Conservation (phyloP, 2,888 invertebrate species). For the Helicoverpa assulta region DNA sequence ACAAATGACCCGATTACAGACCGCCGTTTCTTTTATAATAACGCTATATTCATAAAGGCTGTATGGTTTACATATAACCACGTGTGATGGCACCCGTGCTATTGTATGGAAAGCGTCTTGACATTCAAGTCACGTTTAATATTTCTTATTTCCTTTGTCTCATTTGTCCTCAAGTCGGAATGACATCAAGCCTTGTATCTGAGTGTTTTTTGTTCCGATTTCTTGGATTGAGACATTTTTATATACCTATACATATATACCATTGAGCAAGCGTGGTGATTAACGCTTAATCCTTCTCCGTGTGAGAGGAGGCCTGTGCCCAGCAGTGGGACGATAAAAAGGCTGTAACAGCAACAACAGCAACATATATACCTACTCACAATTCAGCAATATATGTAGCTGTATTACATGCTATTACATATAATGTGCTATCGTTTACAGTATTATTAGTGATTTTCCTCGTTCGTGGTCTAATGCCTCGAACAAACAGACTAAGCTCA, state of each 20-base stretch:
- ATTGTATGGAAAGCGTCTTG: slow-evolving; percentile 82
- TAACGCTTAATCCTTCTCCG: too few relatives aligned
- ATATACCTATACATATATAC: too few relatives aligned
- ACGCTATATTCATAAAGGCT: slow-evolving; percentile 79
- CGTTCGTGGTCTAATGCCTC: slow-evolving; percentile 31
- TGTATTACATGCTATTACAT: slow-evolving; percentile 41
- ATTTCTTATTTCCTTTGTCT: slow-evolving; percentile 89
- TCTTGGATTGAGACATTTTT: slow-evolving; percentile 64
- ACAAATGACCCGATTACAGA: slow-evolving; percentile 70
- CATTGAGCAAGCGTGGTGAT: too few relatives aligned
- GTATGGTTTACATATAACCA: slow-evolving; percentile 77
- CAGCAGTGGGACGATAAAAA: too few relatives aligned
- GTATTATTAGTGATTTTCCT: slow-evolving; percentile 37
- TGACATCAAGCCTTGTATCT: slow-evolving; percentile 80
- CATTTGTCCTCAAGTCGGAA: slow-evolving; percentile 86
- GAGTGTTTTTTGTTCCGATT: slow-evolving; percentile 78
- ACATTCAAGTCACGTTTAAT: slow-evolving; percentile 88
- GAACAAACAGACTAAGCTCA: slow-evolving; percentile 44
- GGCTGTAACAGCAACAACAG: too few relatives aligned
- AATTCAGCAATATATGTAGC: slow-evolving; percentile 56
- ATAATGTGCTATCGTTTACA: slow-evolving; percentile 39
- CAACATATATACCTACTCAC: too few relatives aligned
- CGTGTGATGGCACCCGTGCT: slow-evolving; percentile 76
- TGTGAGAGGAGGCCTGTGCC: too few relatives aligned
- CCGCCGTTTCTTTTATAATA: slow-evolving; percentile 74